These are phyloP conservation scores for Orchesellides sinensis DNA, from an alignment of 2,888 invertebrate species.

Conservation along the genomic window DNA sequence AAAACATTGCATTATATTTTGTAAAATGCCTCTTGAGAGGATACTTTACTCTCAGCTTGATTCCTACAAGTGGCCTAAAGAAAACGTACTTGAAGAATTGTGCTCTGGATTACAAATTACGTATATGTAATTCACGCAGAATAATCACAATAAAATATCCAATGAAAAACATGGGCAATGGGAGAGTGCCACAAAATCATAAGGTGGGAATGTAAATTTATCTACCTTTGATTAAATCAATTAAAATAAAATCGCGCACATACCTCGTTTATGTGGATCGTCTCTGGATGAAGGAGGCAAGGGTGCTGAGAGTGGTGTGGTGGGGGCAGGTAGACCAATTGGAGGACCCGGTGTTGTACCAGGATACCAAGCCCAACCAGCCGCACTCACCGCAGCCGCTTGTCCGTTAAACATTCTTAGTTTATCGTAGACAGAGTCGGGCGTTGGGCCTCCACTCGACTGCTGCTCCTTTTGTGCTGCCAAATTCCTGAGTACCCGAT, in stretches of 20 bases:
- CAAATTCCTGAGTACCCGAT: slow-evolving; percentile 96
- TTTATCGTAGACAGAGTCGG: slow-evolving; percentile 96
- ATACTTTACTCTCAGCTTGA: not conserved
- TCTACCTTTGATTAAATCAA: no score
- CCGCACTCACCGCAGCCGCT: slow-evolving; percentile 78
- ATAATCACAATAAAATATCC: not conserved
- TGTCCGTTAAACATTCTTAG: slow-evolving; percentile 96
- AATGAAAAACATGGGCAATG: not conserved
- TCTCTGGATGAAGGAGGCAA: slow-evolving; percentile 79
- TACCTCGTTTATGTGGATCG: slow-evolving; percentile 88
- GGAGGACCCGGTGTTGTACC: slow-evolving; percentile 87
- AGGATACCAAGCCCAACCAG: slow-evolving; percentile 93
- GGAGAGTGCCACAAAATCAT: no score
- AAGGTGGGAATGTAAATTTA: no score
- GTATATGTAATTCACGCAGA: not conserved
- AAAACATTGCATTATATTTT: slow-evolving; percentile 45
- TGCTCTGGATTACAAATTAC: not conserved
- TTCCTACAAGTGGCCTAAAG: slow-evolving; percentile 26
- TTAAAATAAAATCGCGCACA: no score
- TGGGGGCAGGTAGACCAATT: slow-evolving; percentile 80
- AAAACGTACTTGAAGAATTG: not conserved
- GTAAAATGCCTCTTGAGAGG: slow-evolving; percentile 11
- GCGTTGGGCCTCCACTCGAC: slow-evolving; percentile 83
- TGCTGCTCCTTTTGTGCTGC: slow-evolving; percentile 98
- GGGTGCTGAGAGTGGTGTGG: slow-evolving; percentile 78